Conservation (phyloP, 2,888 invertebrate genomes). For the Phlogophora meticulosa region DNA sequence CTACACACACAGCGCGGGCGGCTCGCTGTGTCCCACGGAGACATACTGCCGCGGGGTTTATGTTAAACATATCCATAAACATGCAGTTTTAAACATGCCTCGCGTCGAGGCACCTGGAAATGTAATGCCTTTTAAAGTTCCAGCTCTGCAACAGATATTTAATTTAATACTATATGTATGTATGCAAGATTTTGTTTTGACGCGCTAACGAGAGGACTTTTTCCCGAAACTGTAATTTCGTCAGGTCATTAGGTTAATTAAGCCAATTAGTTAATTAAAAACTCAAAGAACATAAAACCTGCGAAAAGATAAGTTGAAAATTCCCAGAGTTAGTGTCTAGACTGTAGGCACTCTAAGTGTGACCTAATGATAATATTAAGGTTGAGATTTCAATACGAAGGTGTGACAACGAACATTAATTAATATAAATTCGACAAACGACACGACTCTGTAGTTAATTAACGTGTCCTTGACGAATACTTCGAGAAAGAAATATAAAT, state of each 20-base stretch:
- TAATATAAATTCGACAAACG: constrained; percentile 27
- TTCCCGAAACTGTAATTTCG: constrained; percentile 2
- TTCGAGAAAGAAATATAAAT: constrained; percentile 7
- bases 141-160: constrained; percentile 1
- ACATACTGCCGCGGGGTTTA: constrained; percentile 24
- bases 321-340: constrained; percentile 23
- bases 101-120: constrained; percentile 8
- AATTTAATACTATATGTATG: neutral
- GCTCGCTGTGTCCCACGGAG: constrained; percentile 2
- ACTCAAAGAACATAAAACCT: constrained; percentile 22
- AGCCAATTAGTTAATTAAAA: constrained; percentile 30
- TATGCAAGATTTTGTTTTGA: constrained; percentile 13
- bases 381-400: constrained; percentile 7
- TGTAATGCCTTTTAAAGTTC: constrained; percentile 25
- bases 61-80: constrained; percentile 14
- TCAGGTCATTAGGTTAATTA: constrained; percentile 3
- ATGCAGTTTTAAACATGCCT: constrained; percentile 29
- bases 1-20: constrained; percentile 19
- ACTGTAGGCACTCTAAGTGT: constrained; percentile 8
- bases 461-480: constrained; percentile 20
- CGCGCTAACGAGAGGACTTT: constrained; percentile 4
- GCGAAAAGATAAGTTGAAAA: constrained; percentile 27
- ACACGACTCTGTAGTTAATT: constrained; percentile 18
- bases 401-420: constrained; percentile 5
- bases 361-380: constrained; percentile 7